A percentile compares a stretch with the other conserved stretches of the same genome.
Evolutionary conservation across 2,888 invertebrate genomes (phyloP).

Genomic region (Sipha maydis): DNA sequence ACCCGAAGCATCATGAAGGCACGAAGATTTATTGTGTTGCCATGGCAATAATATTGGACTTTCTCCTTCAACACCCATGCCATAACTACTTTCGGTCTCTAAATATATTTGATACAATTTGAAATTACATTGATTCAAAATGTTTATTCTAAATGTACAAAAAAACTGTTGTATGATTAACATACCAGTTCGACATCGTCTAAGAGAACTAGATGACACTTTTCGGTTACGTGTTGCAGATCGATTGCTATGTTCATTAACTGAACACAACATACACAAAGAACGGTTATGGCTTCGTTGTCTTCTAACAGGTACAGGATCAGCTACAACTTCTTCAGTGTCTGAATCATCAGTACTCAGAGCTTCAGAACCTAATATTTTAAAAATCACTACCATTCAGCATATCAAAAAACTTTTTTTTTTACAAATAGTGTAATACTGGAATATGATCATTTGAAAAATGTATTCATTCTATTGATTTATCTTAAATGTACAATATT

Average conservation of each 20-base stretch:
- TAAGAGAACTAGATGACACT: constrained; percentile 65
- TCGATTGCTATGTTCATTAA: constrained; percentile 54
- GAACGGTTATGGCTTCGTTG: constrained; percentile 64
- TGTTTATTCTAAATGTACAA: background rate
- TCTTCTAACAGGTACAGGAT: constrained; percentile 51
- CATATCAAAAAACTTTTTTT: background rate
- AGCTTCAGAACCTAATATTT: constrained; percentile 52
- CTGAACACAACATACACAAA: constrained; percentile 64
- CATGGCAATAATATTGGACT: constrained; percentile 65
- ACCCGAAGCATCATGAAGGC: constrained; percentile 64
- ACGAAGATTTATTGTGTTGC: constrained; percentile 64
- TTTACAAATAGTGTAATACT: too few species aligned
- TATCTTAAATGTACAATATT: too few species aligned
- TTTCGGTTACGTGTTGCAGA: constrained; percentile 64
- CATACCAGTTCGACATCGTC: constrained; percentile 65
- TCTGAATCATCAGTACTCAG: constrained; percentile 64
- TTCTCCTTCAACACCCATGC: constrained; percentile 64
- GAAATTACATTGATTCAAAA: background rate
- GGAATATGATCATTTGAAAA: too few species aligned
- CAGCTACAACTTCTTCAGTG: constrained; percentile 60
- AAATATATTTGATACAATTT: constrained; percentile 29
- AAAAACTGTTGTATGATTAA: constrained; percentile 25
- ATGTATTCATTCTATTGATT: too few species aligned
- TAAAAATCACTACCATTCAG: background rate
- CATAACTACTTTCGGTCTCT: constrained; percentile 66